Evolutionary conservation across 2,888 invertebrate genomes (phyloP), one percentile per base, ranked within the genome.

Genomic region (Gnatocerus cornutus): DNA sequence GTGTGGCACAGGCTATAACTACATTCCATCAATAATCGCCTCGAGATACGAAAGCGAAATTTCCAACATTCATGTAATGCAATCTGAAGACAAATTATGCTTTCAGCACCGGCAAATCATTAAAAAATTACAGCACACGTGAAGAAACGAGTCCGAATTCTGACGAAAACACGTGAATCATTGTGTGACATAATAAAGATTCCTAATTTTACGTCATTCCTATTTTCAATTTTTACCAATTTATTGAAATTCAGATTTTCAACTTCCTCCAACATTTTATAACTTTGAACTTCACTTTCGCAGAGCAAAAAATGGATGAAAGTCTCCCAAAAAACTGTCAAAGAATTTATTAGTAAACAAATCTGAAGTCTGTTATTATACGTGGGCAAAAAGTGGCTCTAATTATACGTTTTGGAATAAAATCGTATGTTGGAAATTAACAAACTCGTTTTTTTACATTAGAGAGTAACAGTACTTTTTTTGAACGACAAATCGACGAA

Each of bases 11-110:
- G 64, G 69, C 62, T 62, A 52, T 62, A 70, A 70, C 70, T 62
- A 67, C 70, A 70, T 70, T 70, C 70, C 70, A 62, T 70, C 58
- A 66, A 70, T 70, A 69, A 70, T 70, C 62, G 70, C 70, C 70
- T 66, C 66, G 45, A 67, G 70, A 70, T 66, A 70, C 70, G 66
- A 70, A 70, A 70, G 70, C 70, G 70, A 70, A 70, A 70, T 70
- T 70, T 70, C 55, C 70, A 70, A 62, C 66, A 67, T 70, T 58
- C 66, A 61, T 68, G 68, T 62, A 68, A 68, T 62, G 68, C 68
- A 68, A 68, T 61, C 68, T 56, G 65, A 30, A 41, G 33, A 64
- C 56, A 56, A 65, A 65, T 65, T 53, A 63, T 16, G 45, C 46
- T 65, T 48, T 65, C 65, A 65, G 27, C 37, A 46, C 39, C 13